phyloP scores from a whole-genome alignment of 2,888 invertebrate species.

The Acheta domesticus region DNA sequence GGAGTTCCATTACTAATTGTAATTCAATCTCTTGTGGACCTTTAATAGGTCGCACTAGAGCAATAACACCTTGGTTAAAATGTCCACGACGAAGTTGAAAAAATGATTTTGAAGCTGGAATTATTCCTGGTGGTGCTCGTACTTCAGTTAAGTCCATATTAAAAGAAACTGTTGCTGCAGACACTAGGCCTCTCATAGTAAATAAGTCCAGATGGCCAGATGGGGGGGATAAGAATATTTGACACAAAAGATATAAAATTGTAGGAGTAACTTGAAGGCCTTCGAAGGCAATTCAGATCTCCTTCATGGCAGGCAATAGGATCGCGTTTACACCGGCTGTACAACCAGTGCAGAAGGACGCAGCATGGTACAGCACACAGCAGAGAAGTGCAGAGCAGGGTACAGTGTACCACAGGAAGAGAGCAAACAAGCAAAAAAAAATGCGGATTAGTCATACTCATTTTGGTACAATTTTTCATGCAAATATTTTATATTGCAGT shows the following conservation, averaged over 20 bases:
- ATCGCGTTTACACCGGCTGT: conserved; percentile 75
- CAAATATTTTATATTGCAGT: background rate
- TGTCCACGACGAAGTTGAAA: background rate
- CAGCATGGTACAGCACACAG: conserved; percentile 18
- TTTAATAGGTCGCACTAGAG: background rate
- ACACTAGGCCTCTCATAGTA: conserved; percentile 48
- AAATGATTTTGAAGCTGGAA: background rate
- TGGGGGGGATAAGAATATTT: conserved; percentile 65
- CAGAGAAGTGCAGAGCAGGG: background rate
- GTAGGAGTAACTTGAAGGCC: conserved; percentile 83
- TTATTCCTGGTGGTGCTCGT: background rate
- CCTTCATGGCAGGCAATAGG: conserved; percentile 66
- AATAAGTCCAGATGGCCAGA: conserved; percentile 67
- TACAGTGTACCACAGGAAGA: background rate
- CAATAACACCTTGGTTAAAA: conserved; percentile 8
- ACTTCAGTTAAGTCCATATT: background rate
- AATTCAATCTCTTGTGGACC: conserved; percentile 3
- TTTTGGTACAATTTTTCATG: background rate
- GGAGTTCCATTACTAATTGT: conserved; percentile 7
- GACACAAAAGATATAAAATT: conserved; percentile 92
- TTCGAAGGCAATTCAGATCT: conserved; percentile 71
- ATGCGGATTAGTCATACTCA: conserved; percentile 5
- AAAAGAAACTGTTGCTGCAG: background rate
- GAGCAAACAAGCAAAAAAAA: background rate
- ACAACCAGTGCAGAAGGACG: conserved; percentile 38